phyloP scores from a whole-genome alignment of 2,888 invertebrate species.

The Chalcis sispes region DNA sequence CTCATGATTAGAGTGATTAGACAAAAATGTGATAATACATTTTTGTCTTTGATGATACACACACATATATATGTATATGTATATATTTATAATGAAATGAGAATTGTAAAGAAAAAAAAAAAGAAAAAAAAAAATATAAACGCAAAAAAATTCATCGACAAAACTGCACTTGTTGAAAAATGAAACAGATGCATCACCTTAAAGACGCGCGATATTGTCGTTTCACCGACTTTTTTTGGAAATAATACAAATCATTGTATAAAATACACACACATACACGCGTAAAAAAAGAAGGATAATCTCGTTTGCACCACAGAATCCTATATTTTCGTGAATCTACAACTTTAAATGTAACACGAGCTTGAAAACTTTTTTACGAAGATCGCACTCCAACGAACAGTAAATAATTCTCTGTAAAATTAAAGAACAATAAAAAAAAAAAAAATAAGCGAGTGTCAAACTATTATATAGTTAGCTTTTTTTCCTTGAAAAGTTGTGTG shows the following conservation, averaged over 20 bases:
- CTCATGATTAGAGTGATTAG: background rate
- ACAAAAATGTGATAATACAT: background rate
- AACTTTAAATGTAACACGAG: constrained; percentile 22
- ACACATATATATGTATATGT: background rate
- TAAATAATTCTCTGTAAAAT: constrained; percentile 12
- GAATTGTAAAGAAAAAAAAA: constrained; percentile 18
- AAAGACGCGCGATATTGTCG: constrained; percentile 34
- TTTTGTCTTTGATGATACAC: constrained; percentile 12
- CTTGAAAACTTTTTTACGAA: constrained; percentile 43
- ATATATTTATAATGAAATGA: constrained; percentile 40
- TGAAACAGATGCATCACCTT: constrained; percentile 48
- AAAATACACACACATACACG: too few relatives aligned
- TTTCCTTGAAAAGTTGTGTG: constrained; percentile 22
- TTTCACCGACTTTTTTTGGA: constrained; percentile 37
- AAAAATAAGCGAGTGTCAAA: background rate
- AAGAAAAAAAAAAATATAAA: constrained; percentile 5
- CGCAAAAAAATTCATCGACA: background rate
- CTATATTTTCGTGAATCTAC: constrained; percentile 42
- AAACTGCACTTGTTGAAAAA: constrained; percentile 44
- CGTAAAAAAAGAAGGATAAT: constrained; percentile 23
- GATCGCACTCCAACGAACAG: constrained; percentile 26
- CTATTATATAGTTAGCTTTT: background rate
- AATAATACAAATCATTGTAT: background rate
- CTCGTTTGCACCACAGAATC: constrained; percentile 36
- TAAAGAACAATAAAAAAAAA: background rate